A percentile compares a stretch with the other conserved stretches of the same genome.
Conservation (phyloP, 2,888 invertebrate genomes). For the Neocrepidodera transversa region DNA sequence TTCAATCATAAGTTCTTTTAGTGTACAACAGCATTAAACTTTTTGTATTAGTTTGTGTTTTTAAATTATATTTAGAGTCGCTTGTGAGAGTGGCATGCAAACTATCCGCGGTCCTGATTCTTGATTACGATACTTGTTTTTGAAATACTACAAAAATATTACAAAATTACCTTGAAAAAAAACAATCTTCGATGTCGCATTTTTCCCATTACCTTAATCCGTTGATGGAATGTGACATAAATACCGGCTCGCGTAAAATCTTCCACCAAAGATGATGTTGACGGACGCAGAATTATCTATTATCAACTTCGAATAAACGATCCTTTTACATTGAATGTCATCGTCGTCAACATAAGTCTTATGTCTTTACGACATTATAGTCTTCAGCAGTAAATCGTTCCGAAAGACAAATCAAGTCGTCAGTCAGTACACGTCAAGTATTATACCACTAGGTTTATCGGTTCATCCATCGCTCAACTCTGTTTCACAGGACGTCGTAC, state of each 20-base stretch:
- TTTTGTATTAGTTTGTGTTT: no score
- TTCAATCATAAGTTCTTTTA: no score
- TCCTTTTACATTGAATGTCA: conserved; percentile 1
- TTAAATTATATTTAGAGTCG: no score
- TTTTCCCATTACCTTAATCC: no score
- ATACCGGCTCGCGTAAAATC: neutral
- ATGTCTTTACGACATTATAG: conserved; percentile 3
- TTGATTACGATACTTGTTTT: no score
- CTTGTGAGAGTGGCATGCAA: no score
- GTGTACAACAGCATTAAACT: no score
- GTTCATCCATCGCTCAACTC: conserved; percentile 5
- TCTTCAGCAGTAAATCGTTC: conserved; percentile 2
- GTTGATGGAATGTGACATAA: neutral
- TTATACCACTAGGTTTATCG: conserved; percentile 4
- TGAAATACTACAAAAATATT: no score
- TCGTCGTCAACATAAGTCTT: neutral
- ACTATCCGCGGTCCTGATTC: no score
- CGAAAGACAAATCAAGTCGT: conserved; percentile 13
- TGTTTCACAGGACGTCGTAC: conserved; percentile 1
- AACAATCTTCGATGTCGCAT: no score
- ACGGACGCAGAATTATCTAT: neutral
- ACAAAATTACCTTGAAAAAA: no score
- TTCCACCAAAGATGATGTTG: neutral
- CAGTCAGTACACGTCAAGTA: conserved; percentile 8
- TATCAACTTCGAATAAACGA: neutral